A percentile compares a stretch with the other conserved stretches of the same genome.
Conservation (phyloP, 2,113 vertebrate species). For the Camelus bactrianus region DNA sequence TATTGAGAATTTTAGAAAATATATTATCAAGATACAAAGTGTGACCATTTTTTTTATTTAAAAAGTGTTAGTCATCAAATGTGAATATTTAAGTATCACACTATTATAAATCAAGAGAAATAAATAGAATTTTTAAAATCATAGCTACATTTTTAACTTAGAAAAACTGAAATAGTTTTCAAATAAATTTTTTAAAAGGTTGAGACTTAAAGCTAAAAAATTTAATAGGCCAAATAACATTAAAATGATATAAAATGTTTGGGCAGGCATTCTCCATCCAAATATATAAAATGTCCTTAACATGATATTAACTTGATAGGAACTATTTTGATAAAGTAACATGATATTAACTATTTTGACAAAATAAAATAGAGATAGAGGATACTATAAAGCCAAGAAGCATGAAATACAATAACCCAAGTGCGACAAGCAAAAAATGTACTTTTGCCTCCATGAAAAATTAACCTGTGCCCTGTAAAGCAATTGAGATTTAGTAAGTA, state of each 20-base stretch:
- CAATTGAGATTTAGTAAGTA: not conserved
- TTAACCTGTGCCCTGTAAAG: not conserved
- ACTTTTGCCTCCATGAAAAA: not conserved
- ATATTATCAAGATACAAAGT: constrained; percentile 34
- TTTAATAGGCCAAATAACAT: not conserved
- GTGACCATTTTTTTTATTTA: not conserved
- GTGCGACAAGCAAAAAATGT: not conserved
- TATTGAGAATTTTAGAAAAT: constrained; percentile 18
- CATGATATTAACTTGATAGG: not conserved
- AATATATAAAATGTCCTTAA: not conserved
- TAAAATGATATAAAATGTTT: constrained; percentile 31
- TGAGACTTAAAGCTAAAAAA: constrained; percentile 32
- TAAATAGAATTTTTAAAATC: constrained; percentile 24
- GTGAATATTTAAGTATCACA: not conserved
- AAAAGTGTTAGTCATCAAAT: constrained; percentile 14
- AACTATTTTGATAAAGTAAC: not conserved
- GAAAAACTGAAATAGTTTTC: constrained; percentile 34
- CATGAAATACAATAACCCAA: constrained; percentile 26
- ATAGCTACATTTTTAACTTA: constrained; percentile 52
- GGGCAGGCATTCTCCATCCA: not conserved
- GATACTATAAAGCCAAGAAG: not conserved
- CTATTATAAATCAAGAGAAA: constrained; percentile 25
- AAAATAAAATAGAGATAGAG: not conserved
- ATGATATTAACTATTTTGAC: not conserved
- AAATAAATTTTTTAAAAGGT: constrained; percentile 31